phyloP scores from a whole-genome alignment of 2,113 vertebrate species.

The Delphinapterus leucas region DNA sequence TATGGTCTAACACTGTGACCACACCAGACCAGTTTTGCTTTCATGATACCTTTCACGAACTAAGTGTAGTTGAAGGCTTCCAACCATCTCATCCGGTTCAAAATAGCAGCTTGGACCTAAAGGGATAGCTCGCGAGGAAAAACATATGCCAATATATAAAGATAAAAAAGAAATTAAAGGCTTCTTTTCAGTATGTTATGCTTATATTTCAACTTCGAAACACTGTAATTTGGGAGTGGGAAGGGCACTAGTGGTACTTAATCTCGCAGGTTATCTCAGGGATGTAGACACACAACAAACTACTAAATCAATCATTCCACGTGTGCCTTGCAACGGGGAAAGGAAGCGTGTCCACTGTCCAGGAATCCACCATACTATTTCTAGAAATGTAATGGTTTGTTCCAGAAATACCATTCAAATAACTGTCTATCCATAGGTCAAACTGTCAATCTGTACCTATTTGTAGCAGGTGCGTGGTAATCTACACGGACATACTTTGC shows the following conservation, averaged over 20 bases:
- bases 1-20: neutral
- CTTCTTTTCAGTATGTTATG: neutral
- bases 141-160: neutral
- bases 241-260: neutral
- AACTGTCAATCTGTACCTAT: neutral
- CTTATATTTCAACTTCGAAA: neutral
- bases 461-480: neutral
- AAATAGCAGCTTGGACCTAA: neutral
- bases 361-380: neutral
- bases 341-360: neutral
- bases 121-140: neutral
- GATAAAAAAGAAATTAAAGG: neutral
- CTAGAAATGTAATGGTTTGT: neutral
- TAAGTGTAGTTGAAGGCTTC: neutral
- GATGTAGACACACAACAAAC: neutral
- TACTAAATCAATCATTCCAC: neutral
- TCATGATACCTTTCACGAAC: neutral
- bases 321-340: neutral
- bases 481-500: neutral
- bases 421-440: neutral
- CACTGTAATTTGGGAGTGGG: neutral
- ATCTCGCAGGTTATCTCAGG: neutral
- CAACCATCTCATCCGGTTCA: neutral
- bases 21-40: neutral
- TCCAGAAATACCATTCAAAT: neutral